phyloP scores from a whole-genome alignment of 2,797 vertebrate genomes.

The Megalops cyprinoides region DNA sequence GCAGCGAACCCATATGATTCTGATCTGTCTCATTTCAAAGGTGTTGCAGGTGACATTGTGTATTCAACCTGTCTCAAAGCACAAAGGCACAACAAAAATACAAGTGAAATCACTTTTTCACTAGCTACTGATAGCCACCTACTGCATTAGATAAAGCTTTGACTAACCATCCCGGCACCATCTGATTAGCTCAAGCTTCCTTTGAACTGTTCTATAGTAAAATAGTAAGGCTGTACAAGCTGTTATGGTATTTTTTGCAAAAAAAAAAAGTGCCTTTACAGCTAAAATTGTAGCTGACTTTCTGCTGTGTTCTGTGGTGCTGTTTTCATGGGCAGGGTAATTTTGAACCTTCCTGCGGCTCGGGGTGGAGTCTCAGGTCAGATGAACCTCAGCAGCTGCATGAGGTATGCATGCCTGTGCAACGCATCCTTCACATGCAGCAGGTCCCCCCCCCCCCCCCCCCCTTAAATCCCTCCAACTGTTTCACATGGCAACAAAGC shows the following conservation, averaged over 20 bases:
- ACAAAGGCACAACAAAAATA: background rate
- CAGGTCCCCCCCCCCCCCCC: slow-evolving; percentile 39
- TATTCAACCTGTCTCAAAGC: background rate
- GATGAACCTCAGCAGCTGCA: background rate
- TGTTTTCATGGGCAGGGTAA: background rate
- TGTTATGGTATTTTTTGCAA: slow-evolving; percentile 8
- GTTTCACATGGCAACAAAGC: slow-evolving; percentile 69
- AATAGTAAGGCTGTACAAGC: background rate
- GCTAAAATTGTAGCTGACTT: background rate
- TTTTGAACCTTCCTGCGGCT: background rate
- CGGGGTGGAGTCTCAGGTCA: background rate
- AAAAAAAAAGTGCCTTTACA: background rate
- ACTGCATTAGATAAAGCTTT: background rate
- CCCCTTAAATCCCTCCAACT: slow-evolving; percentile 36
- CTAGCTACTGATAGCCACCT: too few relatives aligned
- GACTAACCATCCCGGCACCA: background rate
- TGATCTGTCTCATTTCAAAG: background rate
- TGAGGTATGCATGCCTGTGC: slow-evolving; percentile 26
- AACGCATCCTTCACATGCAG: slow-evolving; percentile 43
- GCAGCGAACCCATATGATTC: too few relatives aligned
- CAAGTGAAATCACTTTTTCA: too few relatives aligned
- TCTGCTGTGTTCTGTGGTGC: background rate
- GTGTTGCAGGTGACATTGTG: too few relatives aligned
- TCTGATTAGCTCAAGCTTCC: background rate
- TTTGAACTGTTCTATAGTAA: background rate